Percentiles rank a stretch among this genome's conserved stretches.
phyloP scores from a whole-genome alignment of 2,888 invertebrate species.

The Euzophera pinguis region DNA sequence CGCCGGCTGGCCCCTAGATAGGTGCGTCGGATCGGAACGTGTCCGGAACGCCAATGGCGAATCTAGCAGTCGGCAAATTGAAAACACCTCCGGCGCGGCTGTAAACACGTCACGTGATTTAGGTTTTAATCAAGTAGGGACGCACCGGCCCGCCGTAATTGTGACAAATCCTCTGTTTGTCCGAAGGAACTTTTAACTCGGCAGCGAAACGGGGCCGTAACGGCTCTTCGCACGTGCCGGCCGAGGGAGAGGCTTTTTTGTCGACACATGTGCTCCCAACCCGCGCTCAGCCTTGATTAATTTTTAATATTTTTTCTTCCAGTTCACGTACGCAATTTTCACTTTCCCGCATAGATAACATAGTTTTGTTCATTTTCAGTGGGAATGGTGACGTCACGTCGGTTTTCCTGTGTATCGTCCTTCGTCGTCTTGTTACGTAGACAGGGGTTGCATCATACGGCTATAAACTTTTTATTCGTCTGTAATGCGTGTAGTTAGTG shows the following conservation, averaged over 20 bases:
- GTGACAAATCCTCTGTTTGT: conserved; percentile 81
- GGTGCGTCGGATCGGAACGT: conserved; percentile 67
- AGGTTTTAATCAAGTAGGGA: conserved; percentile 80
- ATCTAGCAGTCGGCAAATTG: conserved; percentile 75
- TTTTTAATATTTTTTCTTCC: conserved; percentile 79
- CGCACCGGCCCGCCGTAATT: conserved; percentile 75
- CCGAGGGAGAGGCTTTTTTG: conserved; percentile 72
- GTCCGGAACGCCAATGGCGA: conserved; percentile 75
- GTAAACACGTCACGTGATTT: conserved; percentile 81
- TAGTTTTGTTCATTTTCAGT: conserved; percentile 32
- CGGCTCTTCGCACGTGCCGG: conserved; percentile 73
- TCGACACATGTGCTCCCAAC: conserved; percentile 74
- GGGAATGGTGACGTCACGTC: conserved; percentile 39
- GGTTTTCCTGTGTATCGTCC: conserved; percentile 42
- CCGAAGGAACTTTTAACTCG: conserved; percentile 78
- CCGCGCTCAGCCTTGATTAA: conserved; percentile 65
- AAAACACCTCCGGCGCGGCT: conserved; percentile 78
- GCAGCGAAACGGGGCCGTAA: conserved; percentile 64
- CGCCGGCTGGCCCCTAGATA: conserved; percentile 68
- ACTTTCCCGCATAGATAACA: conserved; percentile 63
- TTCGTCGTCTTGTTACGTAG: conserved; percentile 9
- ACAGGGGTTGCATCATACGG: conserved; percentile 37
- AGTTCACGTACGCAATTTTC: conserved; percentile 79
- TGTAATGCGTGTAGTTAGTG: conserved; percentile 58
- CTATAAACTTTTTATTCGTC: conserved; percentile 48